These are phyloP conservation scores for Strigamia maritima DNA, from an alignment of 2,888 invertebrate genomes.

Conservation along the genomic window DNA sequence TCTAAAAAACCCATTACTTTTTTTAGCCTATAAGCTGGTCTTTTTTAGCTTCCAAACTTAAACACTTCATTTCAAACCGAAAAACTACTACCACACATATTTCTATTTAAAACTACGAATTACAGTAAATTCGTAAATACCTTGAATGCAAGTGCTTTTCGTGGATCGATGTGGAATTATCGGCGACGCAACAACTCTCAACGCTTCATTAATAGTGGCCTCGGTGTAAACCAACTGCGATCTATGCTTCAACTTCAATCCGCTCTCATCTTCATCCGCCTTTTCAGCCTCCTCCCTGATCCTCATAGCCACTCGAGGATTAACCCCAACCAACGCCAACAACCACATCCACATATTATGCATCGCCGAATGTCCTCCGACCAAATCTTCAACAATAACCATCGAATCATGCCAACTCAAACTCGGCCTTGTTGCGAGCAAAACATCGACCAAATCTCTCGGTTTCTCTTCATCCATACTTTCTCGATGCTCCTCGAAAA, in stretches of 20 bases:
- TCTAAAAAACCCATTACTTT: too few relatives aligned
- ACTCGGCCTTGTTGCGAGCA: slow-evolving; percentile 54
- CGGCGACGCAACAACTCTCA: slow-evolving; percentile 54
- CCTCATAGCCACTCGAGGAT: slow-evolving; percentile 28
- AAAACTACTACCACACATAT: not conserved
- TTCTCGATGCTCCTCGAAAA: slow-evolving; percentile 58
- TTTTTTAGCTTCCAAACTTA: too few relatives aligned
- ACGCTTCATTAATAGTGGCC: slow-evolving; percentile 40
- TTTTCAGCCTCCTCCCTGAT: slow-evolving; percentile 34
- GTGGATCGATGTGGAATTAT: slow-evolving; percentile 87
- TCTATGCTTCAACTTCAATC: not conserved
- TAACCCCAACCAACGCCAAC: slow-evolving; percentile 36
- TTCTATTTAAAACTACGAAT: too few relatives aligned
- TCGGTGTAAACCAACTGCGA: slow-evolving; percentile 39
- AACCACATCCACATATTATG: slow-evolving; percentile 59
- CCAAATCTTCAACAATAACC: slow-evolving; percentile 63
- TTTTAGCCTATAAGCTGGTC: too few relatives aligned
- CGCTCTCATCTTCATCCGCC: not conserved
- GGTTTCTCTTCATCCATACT: slow-evolving; percentile 53
- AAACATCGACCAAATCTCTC: slow-evolving; percentile 74
- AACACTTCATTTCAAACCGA: too few relatives aligned
- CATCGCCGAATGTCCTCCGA: slow-evolving; percentile 83
- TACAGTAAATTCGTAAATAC: slow-evolving; percentile 51
- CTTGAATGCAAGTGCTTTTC: slow-evolving; percentile 67
- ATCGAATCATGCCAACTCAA: not conserved